phyloP scores from a whole-genome alignment of 2,113 vertebrate genomes.

The Vicugna pacos region DNA sequence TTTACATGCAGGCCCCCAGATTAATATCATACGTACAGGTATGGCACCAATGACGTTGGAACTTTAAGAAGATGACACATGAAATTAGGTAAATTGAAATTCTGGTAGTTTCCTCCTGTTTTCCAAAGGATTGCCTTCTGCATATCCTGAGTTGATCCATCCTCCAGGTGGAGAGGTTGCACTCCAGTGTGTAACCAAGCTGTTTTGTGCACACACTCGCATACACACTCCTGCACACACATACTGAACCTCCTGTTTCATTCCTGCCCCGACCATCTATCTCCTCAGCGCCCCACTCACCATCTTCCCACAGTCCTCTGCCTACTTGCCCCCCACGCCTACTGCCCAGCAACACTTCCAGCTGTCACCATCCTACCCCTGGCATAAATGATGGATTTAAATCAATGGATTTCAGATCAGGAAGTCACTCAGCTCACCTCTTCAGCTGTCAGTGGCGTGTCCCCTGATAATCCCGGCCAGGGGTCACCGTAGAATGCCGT shows the following conservation, averaged over 20 bases:
- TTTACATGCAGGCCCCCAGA: too few relatives aligned
- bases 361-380: background rate
- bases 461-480: background rate
- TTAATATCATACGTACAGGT: background rate
- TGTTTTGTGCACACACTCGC: background rate
- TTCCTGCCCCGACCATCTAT: background rate
- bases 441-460: background rate
- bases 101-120: background rate
- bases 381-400: background rate
- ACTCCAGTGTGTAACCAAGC: rapidly evolving
- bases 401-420: background rate
- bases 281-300: background rate
- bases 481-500: rapidly evolving
- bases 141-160: too few relatives aligned
- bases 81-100: background rate
- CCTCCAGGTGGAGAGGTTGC: background rate
- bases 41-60: background rate
- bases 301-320: background rate
- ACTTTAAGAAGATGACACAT: background rate
- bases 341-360: background rate
- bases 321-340: too few relatives aligned
- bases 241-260: background rate
- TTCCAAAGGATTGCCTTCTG: background rate
- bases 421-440: background rate
- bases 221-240: rapidly evolving